Conservation (phyloP, 1,140 invertebrate genomes). For the Laupala kohalensis region DNA sequence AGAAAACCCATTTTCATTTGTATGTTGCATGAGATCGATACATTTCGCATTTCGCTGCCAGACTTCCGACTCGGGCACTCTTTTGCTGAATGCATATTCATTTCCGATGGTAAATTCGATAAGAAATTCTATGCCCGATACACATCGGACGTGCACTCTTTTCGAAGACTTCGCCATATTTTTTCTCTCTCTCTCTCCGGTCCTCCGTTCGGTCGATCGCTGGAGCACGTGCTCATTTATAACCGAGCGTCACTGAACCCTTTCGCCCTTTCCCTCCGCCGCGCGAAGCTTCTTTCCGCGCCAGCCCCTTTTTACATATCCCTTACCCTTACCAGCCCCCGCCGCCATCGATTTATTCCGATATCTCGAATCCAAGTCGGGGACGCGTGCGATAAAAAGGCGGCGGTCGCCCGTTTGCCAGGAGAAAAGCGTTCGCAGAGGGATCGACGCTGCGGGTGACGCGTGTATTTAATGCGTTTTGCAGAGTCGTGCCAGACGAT, state of each 20-base stretch:
- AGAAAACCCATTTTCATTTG: background rate
- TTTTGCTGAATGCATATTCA: background rate
- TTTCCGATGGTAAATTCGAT: background rate
- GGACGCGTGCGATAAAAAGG: background rate
- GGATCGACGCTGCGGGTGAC: background rate
- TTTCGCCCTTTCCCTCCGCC: background rate
- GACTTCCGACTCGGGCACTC: background rate
- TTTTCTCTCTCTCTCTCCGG: background rate
- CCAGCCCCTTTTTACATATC: background rate
- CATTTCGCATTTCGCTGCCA: background rate
- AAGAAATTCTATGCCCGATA: background rate
- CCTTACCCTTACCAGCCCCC: background rate
- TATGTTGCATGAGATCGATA: background rate
- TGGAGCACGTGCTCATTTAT: background rate
- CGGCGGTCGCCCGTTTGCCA: background rate
- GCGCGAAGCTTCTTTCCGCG: background rate
- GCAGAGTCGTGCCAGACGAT: background rate
- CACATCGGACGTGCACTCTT: background rate
- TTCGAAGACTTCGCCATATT: background rate
- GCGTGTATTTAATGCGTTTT: background rate
- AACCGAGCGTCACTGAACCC: background rate
- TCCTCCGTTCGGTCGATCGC: background rate
- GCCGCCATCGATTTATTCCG: background rate
- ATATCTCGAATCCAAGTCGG: background rate
- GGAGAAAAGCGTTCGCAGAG: background rate